Evolutionary conservation across 1,140 invertebrate genomes (phyloP), one percentile per base, ranked within the genome.

Genomic region (Calosoma granatense): DNA sequence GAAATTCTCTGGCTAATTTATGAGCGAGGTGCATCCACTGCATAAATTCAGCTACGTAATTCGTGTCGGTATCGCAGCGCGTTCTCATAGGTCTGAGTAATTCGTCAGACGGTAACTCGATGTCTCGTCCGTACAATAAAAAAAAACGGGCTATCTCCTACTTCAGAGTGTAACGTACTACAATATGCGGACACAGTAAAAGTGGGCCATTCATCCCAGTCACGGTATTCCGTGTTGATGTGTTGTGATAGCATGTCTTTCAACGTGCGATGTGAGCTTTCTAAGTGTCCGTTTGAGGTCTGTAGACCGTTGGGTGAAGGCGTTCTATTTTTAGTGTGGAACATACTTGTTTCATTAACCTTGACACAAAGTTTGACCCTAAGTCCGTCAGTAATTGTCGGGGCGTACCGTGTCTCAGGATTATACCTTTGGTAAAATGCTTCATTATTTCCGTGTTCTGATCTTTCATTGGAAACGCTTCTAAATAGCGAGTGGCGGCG

Each of bases 151-250:
- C 51, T 59, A 6, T 61, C 65, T 4, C 63, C 61, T 1, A 70
- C 73, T 0, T 59, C 26, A 20, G 55, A 56, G 30, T 75, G 71
- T 3, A 60, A 20, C 20, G 63, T 60, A 0, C 65, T 62, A 15
- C 22, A 52, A 55, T 65, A 64, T 6, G 57, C 26, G 11, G 54
- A 17, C 20, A 61, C 20, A 3, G 60, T 56, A 36, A 63, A 63
- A 1, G 63, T 61, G 0, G 73, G 6, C 19, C 56, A 67, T 11
- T 63, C 41, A 20, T 70, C 60, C 72, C 72, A 75, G 59, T 71
- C 61, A 11, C 54, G 56, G 4, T 65, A 58, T 6, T 56, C 51
- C 6, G 54, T 52, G 2, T 61, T 51, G 43, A 65, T 54, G 51
- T 56, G 61, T 26, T 64, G 56, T 20, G n/a, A 51, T 30, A 59